Base-by-base conservation (phyloP, 2,888 invertebrate species). In the Phania funesta region DNA sequence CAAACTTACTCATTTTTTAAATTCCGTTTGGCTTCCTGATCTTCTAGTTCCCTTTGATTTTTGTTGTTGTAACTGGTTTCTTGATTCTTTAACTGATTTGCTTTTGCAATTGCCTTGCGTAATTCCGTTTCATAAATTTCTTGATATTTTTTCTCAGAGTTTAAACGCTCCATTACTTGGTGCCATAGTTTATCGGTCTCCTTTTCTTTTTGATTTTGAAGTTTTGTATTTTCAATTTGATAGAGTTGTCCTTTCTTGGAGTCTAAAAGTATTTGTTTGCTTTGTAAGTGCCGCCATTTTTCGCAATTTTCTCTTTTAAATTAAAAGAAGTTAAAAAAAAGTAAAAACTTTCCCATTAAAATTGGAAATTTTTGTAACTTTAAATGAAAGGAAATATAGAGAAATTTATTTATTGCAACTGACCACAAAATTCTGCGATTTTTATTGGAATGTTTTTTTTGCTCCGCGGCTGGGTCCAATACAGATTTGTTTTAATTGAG, bases 221-320 rank as follows among this genome's bases (percentile, higher is more conserved):
- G 8, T 48, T 80, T 82, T 41, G 82, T 85, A 26, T 84, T 85
- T 48, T 83, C 78, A n/a, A 86, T 85, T 79, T 86, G 86, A 52
- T 84, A 65, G 20, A 83, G 83, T 48, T 86, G 86, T 1, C 80
- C 84, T 35, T 79, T 75, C 70, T 86, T 86, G 26, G 84, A 81
- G 44, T 84, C 85, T 56, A 84, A 24, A 26, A 86, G 80, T 26
- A 84, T 60, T 50, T 83, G 73, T 48, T 83, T 81, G 46, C 81
- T 85, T 64, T 83, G 83, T 8, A 70, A 18, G 8, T 83, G 85
- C 3, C 85, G 83, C 64, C 79, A 68, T 80, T 83, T 78, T 62
- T 86, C 85, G 67, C 85, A 84, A 18, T 85, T 86, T 74, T 84
- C 85, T 46, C 86, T 86, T 41, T 20, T n/a, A 71, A 58, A 46